These are phyloP conservation scores for Himalopsyche phryganea DNA, from an alignment of 1,140 invertebrate genomes.

Conservation along the genomic window DNA sequence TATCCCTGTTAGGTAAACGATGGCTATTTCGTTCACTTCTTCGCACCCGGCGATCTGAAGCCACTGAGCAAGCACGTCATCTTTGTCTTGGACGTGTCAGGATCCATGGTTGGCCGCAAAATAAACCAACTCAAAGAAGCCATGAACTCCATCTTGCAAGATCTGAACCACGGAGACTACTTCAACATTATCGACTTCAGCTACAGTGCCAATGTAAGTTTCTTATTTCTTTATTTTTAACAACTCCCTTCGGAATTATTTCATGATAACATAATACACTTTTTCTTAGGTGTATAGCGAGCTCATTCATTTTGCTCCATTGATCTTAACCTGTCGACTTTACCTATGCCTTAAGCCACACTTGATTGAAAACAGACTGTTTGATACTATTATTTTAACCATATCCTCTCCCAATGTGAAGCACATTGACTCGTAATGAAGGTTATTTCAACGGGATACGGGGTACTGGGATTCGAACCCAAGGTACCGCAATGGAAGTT, in stretches of 20 bases:
- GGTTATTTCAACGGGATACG: too few relatives aligned
- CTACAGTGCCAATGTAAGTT: conserved; percentile 47
- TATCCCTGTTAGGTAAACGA: conserved; percentile 61
- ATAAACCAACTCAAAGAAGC: conserved; percentile 63
- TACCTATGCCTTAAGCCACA: neutral
- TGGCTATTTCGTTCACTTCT: conserved; percentile 77
- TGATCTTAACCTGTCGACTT: too few relatives aligned
- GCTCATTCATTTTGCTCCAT: too few relatives aligned
- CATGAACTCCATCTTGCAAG: conserved; percentile 62
- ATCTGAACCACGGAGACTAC: conserved; percentile 59
- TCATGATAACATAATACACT: too few relatives aligned
- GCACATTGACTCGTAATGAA: too few relatives aligned
- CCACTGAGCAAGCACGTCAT: conserved; percentile 66
- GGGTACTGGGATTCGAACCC: too few relatives aligned
- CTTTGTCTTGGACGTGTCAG: conserved; percentile 69
- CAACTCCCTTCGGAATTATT: neutral
- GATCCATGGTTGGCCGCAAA: conserved; percentile 66
- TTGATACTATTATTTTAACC: too few relatives aligned
- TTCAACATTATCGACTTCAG: conserved; percentile 67
- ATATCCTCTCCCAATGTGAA: too few relatives aligned
- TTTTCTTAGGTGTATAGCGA: too few relatives aligned
- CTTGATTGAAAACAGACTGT: too few relatives aligned
- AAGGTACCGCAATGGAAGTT: too few relatives aligned
- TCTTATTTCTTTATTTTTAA: neutral
- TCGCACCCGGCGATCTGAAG: conserved; percentile 58